Evolutionary conservation across 2,888 invertebrate species (phyloP).

Genomic region (Boloria euphrosyne): DNA sequence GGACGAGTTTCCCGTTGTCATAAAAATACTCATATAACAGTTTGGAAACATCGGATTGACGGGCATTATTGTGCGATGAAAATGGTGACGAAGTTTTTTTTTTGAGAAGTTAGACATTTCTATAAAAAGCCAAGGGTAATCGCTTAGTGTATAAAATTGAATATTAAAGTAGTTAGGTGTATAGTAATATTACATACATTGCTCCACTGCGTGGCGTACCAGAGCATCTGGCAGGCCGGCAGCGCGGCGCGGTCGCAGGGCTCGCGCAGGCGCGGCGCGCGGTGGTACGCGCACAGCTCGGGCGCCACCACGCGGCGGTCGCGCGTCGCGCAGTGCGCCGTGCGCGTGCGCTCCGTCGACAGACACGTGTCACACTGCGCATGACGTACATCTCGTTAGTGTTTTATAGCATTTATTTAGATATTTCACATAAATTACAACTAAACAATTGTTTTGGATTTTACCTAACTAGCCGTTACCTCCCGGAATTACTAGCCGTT

Average conservation of each 20-base stretch:
- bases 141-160: too few species aligned
- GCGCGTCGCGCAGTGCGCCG: constrained; percentile 88
- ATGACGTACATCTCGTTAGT: constrained; percentile 18
- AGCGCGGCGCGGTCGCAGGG: constrained; percentile 83
- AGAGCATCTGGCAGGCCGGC: constrained; percentile 88
- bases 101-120: too few species aligned
- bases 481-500: too few species aligned
- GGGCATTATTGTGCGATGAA: too few species aligned
- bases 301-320: constrained; percentile 86
- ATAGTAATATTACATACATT: constrained; percentile 80
- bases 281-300: constrained; percentile 85
- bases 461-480: too few species aligned
- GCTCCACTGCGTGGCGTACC: constrained; percentile 97
- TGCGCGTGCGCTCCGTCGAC: constrained; percentile 87
- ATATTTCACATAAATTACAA: neutral
- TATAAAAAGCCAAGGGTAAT: too few species aligned
- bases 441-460: too few species aligned
- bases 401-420: neutral
- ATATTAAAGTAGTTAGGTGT: neutral
- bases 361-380: constrained; percentile 91
- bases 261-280: constrained; percentile 84
- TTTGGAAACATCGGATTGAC: too few species aligned
- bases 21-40: too few species aligned
- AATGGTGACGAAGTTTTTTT: too few species aligned
- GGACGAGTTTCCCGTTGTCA: too few species aligned